Conservation (phyloP, 1,140 invertebrate species). For the Plutomurus gul region DNA sequence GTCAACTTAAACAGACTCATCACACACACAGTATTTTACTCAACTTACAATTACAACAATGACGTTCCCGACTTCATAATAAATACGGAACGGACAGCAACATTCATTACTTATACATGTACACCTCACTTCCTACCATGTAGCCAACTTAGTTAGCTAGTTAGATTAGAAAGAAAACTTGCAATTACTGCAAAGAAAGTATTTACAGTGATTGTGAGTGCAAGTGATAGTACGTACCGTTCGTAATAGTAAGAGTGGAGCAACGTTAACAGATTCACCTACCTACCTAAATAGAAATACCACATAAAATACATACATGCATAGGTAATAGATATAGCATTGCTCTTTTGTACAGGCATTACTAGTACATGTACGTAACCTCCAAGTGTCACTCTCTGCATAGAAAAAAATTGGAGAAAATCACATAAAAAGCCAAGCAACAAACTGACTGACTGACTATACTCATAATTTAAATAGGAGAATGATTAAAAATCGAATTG, state of each 20-base stretch:
- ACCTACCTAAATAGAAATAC: not conserved
- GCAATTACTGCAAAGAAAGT: not conserved
- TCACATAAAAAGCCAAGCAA: conserved; percentile 30
- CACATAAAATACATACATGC: too few species aligned
- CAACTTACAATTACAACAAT: conserved; percentile 23
- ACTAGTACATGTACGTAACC: not conserved
- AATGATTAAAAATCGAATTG: conserved; percentile 8
- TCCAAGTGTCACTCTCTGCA: not conserved
- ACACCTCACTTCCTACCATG: not conserved
- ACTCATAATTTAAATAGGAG: conserved; percentile 19
- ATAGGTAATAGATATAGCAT: conserved; percentile 5
- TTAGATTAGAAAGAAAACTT: not conserved
- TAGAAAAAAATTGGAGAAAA: not conserved
- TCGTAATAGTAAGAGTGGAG: not conserved
- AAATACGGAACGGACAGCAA: conserved; percentile 9
- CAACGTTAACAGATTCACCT: not conserved
- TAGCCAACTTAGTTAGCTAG: not conserved
- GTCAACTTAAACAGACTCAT: conserved; percentile 21
- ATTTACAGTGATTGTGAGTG: conserved; percentile 10
- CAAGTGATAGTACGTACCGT: conserved; percentile 1
- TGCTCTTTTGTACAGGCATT: conserved; percentile 12
- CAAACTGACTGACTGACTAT: conserved; percentile 30
- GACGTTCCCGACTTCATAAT: conserved; percentile 24
- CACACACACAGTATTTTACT: conserved; percentile 22
- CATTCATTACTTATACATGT: conserved; percentile 5